Percentiles rank a stretch among this genome's conserved stretches.
phyloP scores from a whole-genome alignment of 2,888 invertebrate genomes.

The Hoplodrina ambigua region DNA sequence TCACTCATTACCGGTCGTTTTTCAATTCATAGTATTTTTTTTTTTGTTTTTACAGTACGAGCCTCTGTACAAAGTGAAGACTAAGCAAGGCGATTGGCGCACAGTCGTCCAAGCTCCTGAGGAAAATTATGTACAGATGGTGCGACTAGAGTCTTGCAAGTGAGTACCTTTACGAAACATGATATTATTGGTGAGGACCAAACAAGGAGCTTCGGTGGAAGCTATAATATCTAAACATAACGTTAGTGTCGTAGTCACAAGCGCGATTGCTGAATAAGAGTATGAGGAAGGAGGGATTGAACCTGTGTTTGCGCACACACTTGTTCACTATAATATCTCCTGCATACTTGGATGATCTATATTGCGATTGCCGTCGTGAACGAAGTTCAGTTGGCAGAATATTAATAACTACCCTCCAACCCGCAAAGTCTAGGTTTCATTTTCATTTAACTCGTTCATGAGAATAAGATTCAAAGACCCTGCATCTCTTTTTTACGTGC shows the following conservation, averaged over 20 bases:
- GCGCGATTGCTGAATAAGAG: too few relatives aligned
- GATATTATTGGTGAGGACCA: not conserved
- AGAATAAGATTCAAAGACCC: too few relatives aligned
- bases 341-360: too few relatives aligned
- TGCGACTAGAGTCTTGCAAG: constrained; percentile 82
- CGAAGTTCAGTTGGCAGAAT: too few relatives aligned
- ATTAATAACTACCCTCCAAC: not conserved
- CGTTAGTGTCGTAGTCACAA: too few relatives aligned
- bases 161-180: constrained; percentile 61
- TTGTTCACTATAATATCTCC: too few relatives aligned
- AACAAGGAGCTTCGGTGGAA: not conserved
- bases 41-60: constrained; percentile 82
- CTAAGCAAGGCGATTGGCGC: constrained; percentile 73
- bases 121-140: constrained; percentile 79
- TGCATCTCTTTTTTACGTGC: too few relatives aligned
- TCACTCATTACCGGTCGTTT: not conserved
- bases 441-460: not conserved
- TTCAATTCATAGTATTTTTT: too few relatives aligned
- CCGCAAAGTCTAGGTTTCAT: not conserved
- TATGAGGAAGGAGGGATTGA: too few relatives aligned
- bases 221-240: too few relatives aligned
- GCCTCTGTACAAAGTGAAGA: constrained; percentile 78
- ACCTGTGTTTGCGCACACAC: too few relatives aligned
- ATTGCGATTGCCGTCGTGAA: too few relatives aligned
- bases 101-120: constrained; percentile 80